Evolutionary conservation across 2,113 vertebrate species (phyloP).

Genomic region (Alces alces): DNA sequence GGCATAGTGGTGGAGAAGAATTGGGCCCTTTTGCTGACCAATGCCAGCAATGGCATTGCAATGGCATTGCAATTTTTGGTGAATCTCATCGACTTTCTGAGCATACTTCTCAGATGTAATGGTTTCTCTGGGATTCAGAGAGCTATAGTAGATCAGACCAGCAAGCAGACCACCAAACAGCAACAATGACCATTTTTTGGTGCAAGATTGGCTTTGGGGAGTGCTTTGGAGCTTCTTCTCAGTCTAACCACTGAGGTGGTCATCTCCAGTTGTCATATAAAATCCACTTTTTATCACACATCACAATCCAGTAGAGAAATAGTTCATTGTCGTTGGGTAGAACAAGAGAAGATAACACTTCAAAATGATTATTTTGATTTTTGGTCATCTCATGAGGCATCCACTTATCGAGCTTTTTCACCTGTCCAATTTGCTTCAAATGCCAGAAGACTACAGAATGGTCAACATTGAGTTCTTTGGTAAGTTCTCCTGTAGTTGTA

Average conservation of each 20-base stretch:
- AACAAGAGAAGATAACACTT: neutral
- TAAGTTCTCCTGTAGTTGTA: neutral
- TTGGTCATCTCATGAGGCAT: neutral
- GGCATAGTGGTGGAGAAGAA: neutral
- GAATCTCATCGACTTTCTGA: neutral
- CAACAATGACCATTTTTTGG: neutral
- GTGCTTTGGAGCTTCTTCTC: neutral
- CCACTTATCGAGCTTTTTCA: neutral
- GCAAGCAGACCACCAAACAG: neutral
- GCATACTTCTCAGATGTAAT: neutral
- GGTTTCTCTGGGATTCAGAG: neutral
- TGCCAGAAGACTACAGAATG: neutral
- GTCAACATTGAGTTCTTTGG: neutral
- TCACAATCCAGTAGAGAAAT: neutral
- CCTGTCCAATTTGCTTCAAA: neutral
- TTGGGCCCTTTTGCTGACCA: neutral
- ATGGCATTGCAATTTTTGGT: neutral
- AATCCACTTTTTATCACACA: neutral
- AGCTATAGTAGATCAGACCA: neutral
- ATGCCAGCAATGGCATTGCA: neutral
- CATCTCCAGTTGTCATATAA: neutral
- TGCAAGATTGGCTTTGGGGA: neutral
- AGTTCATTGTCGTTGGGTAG: neutral
- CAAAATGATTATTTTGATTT: neutral
- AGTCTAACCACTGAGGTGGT: neutral